Conservation (phyloP, 2,113 vertebrate species). For the Mungos mungo region DNA sequence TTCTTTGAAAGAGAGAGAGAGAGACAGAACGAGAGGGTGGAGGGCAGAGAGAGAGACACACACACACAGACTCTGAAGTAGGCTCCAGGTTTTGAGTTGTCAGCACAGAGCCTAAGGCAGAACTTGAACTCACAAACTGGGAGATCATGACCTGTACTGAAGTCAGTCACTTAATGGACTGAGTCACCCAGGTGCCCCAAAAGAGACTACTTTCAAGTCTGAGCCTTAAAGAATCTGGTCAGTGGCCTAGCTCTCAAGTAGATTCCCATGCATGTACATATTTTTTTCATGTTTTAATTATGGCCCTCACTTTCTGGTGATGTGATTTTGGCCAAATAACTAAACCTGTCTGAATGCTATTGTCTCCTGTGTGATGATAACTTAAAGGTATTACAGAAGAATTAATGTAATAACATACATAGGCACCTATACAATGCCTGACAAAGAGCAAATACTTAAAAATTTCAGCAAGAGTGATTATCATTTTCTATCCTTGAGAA, state of each 20-base stretch:
- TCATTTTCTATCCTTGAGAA: background rate
- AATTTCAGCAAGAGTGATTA: background rate
- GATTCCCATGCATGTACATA: background rate
- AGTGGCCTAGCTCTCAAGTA: background rate
- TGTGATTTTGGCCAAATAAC: background rate
- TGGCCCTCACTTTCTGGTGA: background rate
- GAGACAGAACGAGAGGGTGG: too few species aligned
- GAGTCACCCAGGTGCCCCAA: too few species aligned
- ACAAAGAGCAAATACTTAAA: background rate
- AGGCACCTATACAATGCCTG: background rate
- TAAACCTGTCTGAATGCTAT: background rate
- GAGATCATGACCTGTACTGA: too few species aligned
- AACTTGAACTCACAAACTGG: too few species aligned
- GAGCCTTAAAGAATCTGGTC: background rate
- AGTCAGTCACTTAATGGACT: too few species aligned
- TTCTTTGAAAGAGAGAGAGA: background rate
- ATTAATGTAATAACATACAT: background rate
- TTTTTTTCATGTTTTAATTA: background rate
- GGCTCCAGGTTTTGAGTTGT: too few species aligned
- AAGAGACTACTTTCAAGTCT: background rate
- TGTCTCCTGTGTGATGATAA: background rate
- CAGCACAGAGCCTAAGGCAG: too few species aligned
- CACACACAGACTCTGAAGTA: too few species aligned
- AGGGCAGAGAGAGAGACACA: too few species aligned
- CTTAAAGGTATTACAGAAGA: background rate